Evolutionary conservation across 2,888 invertebrate species (phyloP), one percentile per base, ranked within the genome.

Genomic region (Cetonia aurata): DNA sequence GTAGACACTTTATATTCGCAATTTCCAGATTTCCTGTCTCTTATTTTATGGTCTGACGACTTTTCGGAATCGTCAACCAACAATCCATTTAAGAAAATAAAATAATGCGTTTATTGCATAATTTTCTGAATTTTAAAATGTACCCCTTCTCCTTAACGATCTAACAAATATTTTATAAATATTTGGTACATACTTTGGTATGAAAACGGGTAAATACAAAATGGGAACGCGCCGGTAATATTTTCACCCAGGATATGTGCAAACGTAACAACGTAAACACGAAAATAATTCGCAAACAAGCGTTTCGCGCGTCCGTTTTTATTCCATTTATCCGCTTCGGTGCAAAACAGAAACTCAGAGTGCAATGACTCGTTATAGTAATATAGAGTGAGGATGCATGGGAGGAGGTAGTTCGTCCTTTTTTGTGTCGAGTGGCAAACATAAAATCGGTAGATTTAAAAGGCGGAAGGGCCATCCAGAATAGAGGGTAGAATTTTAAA

Each of bases 251-350:
- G 12, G 52, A 3, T 8, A 8, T 52, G 12, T 17, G 52, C 55
- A 55, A 17, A 17, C 17, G 37, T 37, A 57, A 17, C 57, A 57
- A 57, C 12, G 42, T 57, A 56, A 55, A 67, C 67, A 56, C 9
- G n/a, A 19, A 57, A 67, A 67, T 67, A 67, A 67, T 17, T 67
- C 67, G 56, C 67, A 67, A 56, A 56, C 53, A 67, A 33, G 13
- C 53, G 13, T 57, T 67, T 37, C 37, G 37, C 6, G 37, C 37
- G 37, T 67, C 53, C 55, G 55, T 57, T 67, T 57, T 41, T 56
- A 56, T 67, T 67, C 67, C 33, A 57, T 67, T 67, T 55, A 17
- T 13, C 6, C 48, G 13, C 8, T 37, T 37, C 37, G 10, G 37
- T 10, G 37, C 37, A 37, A 37, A 37, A 37, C 2, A 37, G 6